These are phyloP conservation scores for Anguilla megastoma DNA, from an alignment of 2,797 vertebrate genomes.

Conservation along the genomic window DNA sequence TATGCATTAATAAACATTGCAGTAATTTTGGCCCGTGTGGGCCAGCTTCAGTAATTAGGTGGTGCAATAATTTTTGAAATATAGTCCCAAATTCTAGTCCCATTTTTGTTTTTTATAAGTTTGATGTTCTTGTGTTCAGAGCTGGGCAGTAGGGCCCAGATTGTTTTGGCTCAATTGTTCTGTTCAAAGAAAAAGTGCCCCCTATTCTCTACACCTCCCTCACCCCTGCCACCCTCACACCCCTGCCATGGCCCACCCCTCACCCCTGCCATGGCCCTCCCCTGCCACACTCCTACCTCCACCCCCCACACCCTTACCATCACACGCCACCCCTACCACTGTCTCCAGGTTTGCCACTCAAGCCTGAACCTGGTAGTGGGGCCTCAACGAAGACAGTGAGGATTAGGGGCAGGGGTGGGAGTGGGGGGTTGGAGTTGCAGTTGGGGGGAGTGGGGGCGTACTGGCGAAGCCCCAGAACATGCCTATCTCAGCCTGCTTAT, in stretches of 20 bases:
- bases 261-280: too few species aligned
- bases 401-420: background rate
- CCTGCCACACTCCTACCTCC: background rate
- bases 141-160: too few species aligned
- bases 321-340: background rate
- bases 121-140: background rate
- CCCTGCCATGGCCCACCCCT: background rate
- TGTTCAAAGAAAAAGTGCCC: background rate
- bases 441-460: conserved; percentile 47
- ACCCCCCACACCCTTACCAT: background rate
- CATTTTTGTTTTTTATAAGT: background rate
- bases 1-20: background rate
- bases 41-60: background rate
- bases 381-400: background rate
- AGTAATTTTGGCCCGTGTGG: background rate
- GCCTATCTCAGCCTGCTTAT: conserved; percentile 62
- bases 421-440: background rate
- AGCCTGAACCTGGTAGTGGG: background rate
- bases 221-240: too few species aligned
- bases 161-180: background rate
- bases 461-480: conserved; percentile 58
- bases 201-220: background rate
- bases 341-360: background rate
- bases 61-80: too few species aligned
- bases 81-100: background rate